These are phyloP conservation scores for Drosophila lacertosa DNA, from an alignment of 1,140 invertebrate genomes.

Conservation along the genomic window DNA sequence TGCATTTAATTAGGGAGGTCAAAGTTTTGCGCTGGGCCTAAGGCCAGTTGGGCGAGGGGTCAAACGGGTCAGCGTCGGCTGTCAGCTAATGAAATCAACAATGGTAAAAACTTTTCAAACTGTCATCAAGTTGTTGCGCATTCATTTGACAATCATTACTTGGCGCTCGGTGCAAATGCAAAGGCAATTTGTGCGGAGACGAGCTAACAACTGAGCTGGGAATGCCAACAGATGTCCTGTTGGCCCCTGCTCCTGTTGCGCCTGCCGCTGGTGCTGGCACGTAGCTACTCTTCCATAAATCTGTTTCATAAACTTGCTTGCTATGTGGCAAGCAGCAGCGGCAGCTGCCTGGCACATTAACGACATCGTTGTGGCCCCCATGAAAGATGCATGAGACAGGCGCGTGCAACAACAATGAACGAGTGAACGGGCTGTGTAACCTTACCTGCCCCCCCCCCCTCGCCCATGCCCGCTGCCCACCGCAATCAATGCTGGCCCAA, in stretches of 20 bases:
- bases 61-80: conserved; percentile 2
- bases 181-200: conserved; percentile 37
- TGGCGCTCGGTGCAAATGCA: conserved; percentile 21
- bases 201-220: conserved; percentile 40
- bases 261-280: conserved; percentile 27
- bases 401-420: conserved; percentile 40
- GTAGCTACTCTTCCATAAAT: conserved; percentile 68
- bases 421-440: conserved; percentile 2
- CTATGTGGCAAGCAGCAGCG: conserved; percentile 1
- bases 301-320: conserved; percentile 73
- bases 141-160: conserved; percentile 42
- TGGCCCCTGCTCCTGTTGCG: conserved; percentile 1
- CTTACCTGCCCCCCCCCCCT: conserved; percentile 3
- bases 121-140: conserved; percentile 26
- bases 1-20: conserved; percentile 65
- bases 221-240: conserved; percentile 29
- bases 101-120: conserved; percentile 39
- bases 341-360: conserved; percentile 60
- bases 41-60: conserved; percentile 4
- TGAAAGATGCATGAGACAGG: conserved; percentile 73
- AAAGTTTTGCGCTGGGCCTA: conserved; percentile 44
- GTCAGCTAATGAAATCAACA: conserved; percentile 59
- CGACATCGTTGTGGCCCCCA: conserved; percentile 37
- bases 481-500: conserved; percentile 11
- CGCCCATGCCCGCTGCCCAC: not conserved